A percentile compares a stretch with the other conserved stretches of the same genome.
phyloP scores from a whole-genome alignment of 2,888 invertebrate species.

The Apantesis nais region DNA sequence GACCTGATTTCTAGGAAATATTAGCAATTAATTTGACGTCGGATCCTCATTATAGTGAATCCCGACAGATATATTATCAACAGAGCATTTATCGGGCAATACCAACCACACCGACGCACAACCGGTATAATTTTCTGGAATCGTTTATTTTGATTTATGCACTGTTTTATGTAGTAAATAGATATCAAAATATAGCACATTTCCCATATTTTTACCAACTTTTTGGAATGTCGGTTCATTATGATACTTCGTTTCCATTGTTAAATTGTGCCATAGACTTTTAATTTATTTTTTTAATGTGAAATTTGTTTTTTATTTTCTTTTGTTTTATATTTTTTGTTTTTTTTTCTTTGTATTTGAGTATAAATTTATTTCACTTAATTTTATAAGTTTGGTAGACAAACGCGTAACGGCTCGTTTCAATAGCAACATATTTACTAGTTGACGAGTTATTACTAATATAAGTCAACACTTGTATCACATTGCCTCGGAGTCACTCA shows the following conservation, averaged over 20 bases:
- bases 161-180: conserved; percentile 57
- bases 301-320: too few species aligned
- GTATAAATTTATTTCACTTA: conserved; percentile 22
- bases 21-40: conserved; percentile 59
- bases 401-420: conserved; percentile 26
- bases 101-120: conserved; percentile 35
- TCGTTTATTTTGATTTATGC: conserved; percentile 54
- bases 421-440: conserved; percentile 33
- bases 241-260: not conserved
- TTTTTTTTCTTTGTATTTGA: not conserved
- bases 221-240: not conserved
- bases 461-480: conserved; percentile 46
- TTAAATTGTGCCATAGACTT: not conserved
- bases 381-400: conserved; percentile 20
- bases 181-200: conserved; percentile 30
- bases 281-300: too few species aligned
- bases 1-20: conserved; percentile 54
- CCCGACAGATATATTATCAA: conserved; percentile 69
- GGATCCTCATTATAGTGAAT: conserved; percentile 61
- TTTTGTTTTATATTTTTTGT: too few species aligned
- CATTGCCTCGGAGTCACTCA: conserved; percentile 45
- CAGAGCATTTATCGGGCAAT: conserved; percentile 55
- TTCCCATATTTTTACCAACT: not conserved
- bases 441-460: conserved; percentile 31
- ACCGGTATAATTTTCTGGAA: conserved; percentile 38